Percentiles rank a stretch among this genome's conserved stretches.
Conservation (phyloP, 2,797 vertebrate species). For the Liasis olivaceus region DNA sequence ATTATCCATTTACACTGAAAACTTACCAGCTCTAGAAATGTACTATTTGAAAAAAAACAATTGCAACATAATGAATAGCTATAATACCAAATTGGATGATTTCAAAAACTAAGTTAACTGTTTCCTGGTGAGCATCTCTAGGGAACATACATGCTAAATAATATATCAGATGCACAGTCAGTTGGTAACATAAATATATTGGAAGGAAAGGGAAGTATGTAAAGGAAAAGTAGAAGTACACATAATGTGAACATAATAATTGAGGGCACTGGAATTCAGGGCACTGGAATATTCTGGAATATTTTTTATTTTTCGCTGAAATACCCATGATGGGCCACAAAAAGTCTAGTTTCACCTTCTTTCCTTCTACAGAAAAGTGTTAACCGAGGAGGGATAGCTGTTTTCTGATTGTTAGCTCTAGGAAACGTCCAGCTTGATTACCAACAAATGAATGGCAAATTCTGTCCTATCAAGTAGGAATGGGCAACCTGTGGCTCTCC, state of each 20-base stretch:
- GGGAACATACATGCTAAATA: neutral
- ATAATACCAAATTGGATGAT: neutral
- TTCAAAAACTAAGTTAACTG: neutral
- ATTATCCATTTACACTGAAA: neutral
- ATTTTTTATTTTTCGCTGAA: neutral
- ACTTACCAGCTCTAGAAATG: neutral
- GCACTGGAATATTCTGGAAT: neutral
- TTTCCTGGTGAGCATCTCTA: neutral
- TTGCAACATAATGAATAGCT: neutral
- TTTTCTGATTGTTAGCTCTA: neutral
- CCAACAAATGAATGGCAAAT: neutral
- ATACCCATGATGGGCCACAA: neutral
- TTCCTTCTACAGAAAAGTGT: neutral
- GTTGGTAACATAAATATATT: neutral
- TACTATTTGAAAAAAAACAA: neutral
- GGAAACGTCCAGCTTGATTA: neutral
- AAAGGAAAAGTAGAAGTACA: neutral
- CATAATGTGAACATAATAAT: neutral
- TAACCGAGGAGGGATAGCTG: neutral
- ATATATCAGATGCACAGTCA: neutral
- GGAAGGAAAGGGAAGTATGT: neutral
- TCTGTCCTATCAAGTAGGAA: neutral
- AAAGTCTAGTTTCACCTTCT: neutral
- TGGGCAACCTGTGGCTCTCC: neutral
- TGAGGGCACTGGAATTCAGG: neutral